A percentile compares a stretch with the other conserved stretches of the same genome.
Evolutionary conservation across 2,797 vertebrate genomes (phyloP).

Genomic region (Danio tinwini): DNA sequence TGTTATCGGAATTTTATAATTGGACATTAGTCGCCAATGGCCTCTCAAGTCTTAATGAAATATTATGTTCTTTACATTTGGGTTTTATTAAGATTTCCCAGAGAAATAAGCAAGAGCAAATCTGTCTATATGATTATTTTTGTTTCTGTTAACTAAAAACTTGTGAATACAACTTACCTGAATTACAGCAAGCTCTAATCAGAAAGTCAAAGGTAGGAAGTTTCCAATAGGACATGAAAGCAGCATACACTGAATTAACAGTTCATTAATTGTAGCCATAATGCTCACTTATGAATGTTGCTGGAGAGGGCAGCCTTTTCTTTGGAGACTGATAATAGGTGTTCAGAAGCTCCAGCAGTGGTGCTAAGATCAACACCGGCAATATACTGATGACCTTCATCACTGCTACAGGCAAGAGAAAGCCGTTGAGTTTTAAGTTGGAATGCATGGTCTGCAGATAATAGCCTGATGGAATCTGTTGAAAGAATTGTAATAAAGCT

Average conservation of each 20-base stretch:
- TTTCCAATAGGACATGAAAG: neutral
- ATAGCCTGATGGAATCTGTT: slow-evolving; percentile 90
- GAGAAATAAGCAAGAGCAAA: too few species aligned
- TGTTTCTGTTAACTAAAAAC: too few species aligned
- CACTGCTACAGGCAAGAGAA: slow-evolving; percentile 85
- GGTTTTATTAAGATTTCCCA: too few species aligned
- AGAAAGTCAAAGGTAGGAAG: neutral
- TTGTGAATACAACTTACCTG: too few species aligned
- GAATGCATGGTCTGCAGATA: slow-evolving; percentile 96
- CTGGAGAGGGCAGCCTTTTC: slow-evolving; percentile 74
- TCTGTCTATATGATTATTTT: too few species aligned
- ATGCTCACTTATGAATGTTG: slow-evolving; percentile 83
- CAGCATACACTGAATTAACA: neutral
- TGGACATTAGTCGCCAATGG: too few species aligned
- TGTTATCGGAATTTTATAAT: too few species aligned
- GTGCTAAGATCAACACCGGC: slow-evolving; percentile 84
- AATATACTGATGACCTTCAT: slow-evolving; percentile 89
- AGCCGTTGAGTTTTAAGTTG: slow-evolving; percentile 79
- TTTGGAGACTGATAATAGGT: slow-evolving; percentile 73
- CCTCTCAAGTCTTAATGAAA: too few species aligned
- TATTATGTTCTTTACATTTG: too few species aligned
- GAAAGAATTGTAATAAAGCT: slow-evolving; percentile 39
- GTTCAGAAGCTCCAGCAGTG: slow-evolving; percentile 82
- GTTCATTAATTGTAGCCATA: neutral
- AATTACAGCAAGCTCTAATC: too few species aligned